Evolutionary conservation across 2,113 vertebrate genomes (phyloP).

Genomic region (Raja brachyura): DNA sequence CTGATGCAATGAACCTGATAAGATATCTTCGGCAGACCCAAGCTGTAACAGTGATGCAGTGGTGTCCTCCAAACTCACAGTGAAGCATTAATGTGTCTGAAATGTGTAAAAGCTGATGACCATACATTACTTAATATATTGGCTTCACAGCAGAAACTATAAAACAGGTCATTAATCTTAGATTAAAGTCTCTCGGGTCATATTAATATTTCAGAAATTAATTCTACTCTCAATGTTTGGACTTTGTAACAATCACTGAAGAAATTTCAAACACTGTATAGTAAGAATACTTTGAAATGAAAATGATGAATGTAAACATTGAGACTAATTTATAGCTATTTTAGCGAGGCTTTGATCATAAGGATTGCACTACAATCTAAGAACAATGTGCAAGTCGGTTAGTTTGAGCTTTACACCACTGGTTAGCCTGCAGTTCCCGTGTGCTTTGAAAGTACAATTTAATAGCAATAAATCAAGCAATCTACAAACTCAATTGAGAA

Average conservation of each 20-base stretch:
- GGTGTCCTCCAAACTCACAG: constrained; percentile 9
- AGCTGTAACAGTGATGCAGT: not conserved
- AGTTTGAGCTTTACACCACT: not conserved
- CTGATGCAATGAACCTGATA: not conserved
- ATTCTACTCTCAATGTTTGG: constrained; percentile 7
- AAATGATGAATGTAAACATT: not conserved
- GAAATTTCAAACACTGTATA: not conserved
- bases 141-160: constrained; percentile 15
- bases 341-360: not conserved
- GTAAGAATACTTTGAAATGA: not conserved
- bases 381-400: constrained; percentile 3
- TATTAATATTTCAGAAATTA: constrained; percentile 22
- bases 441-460: constrained; percentile 1
- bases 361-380: not conserved
- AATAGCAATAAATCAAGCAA: constrained; percentile 22
- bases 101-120: constrained; percentile 25
- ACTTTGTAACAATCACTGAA: not conserved
- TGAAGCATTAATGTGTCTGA: constrained; percentile 15
- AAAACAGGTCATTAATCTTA: constrained; percentile 30
- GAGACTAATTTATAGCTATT: constrained; percentile 19
- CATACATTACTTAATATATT: constrained; percentile 26
- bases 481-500: constrained; percentile 15
- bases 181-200: not conserved
- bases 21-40: not conserved
- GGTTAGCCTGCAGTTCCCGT: not conserved